Evolutionary conservation across 1,140 invertebrate species (phyloP), one percentile per base, ranked within the genome.

Genomic region (Daktulosphaira vitifoliae): DNA sequence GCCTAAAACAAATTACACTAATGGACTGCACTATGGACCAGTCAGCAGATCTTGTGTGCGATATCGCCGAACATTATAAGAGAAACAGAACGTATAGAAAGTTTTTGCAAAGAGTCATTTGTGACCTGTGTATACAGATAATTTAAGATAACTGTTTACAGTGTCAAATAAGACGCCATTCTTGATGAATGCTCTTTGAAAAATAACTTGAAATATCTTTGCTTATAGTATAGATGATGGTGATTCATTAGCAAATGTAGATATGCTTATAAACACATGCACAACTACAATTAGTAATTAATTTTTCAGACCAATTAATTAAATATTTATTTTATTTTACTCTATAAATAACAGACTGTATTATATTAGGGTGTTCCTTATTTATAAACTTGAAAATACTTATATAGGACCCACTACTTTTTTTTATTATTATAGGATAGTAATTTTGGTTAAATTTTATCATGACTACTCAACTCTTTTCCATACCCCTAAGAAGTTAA

Each of bases 1-100:
- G 56, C 4, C 56, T 46, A 62, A 62, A 62, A 62, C 56, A 62
- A 62, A 62, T 62, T 62, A 62, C 56, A 62, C 56, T 62, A 62
- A 62, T 62, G 56, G 56, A 62, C 56, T 9, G 2, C 38, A 15
- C n/a, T 48, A 62, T 11, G 9, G 56, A 22, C 26, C 42, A 33
- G 56, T 62, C 56, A 62, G 56, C 56, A 62, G 56, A 62, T 62
- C 42, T 46, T 22, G 2, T 59, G 5, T 26, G 13, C 44, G 56
- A 62, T 62, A 62, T 11, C n/a, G 5, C 7, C 38, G n/a, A 23
- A 59, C 53, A 15, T 33, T 5, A 33, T 11, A 11, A 33, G 29
- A 33, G 29, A 33, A 11, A 33, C 29, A 11, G 29, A 33, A 33
- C 5, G 51, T 1, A 53, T 29, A 56, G 20, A 25, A 13, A 18